Conservation (phyloP, 2,113 vertebrate genomes). For the Mobula birostris region DNA sequence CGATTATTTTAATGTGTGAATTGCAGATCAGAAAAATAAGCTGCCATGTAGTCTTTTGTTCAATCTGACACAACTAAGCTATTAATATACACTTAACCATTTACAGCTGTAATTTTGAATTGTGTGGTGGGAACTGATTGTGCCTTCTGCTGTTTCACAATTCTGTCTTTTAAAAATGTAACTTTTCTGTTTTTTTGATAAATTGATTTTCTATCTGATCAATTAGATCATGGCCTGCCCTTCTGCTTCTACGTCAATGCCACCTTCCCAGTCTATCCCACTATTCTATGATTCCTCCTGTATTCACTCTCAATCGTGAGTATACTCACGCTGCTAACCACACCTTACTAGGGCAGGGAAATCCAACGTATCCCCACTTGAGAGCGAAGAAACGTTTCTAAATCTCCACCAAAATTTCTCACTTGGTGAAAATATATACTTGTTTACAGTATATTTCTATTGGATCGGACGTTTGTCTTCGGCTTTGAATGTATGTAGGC, state of each 20-base stretch:
- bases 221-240: too few relatives aligned
- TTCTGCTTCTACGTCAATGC: too few relatives aligned
- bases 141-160: background rate
- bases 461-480: too few relatives aligned
- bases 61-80: background rate
- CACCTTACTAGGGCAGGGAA: too few relatives aligned
- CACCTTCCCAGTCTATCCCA: too few relatives aligned
- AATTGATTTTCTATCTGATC: background rate
- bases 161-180: background rate
- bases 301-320: too few relatives aligned
- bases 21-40: background rate
- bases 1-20: background rate
- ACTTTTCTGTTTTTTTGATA: too few relatives aligned
- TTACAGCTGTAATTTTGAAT: background rate
- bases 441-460: background rate
- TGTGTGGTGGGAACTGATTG: background rate
- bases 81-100: background rate
- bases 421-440: background rate
- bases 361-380: too few relatives aligned
- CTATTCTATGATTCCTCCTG: too few relatives aligned
- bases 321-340: too few relatives aligned
- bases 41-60: background rate
- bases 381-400: too few relatives aligned
- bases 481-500: too few relatives aligned
- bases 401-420: background rate